Evolutionary conservation across 2,797 vertebrate species (phyloP).

Genomic region (Netta rufina): DNA sequence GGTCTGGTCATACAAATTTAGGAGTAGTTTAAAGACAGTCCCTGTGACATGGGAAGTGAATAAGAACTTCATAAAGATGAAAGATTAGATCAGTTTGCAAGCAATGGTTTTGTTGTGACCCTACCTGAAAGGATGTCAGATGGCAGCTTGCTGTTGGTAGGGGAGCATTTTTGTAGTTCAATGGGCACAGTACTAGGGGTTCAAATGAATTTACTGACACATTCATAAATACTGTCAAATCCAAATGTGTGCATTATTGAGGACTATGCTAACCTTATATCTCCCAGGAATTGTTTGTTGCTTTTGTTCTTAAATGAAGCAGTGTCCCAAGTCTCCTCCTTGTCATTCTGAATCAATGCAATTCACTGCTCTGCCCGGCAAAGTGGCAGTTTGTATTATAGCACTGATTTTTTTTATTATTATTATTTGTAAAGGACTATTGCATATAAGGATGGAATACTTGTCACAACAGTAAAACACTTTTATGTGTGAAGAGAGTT

Average conservation of each 20-base stretch:
- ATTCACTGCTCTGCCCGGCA: not conserved
- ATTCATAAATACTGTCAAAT: not conserved
- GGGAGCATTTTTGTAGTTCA: not conserved
- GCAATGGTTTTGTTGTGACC: not conserved
- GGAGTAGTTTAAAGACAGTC: not conserved
- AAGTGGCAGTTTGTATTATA: not conserved
- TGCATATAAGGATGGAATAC: not conserved
- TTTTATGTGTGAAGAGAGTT: not conserved
- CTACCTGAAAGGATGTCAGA: not conserved
- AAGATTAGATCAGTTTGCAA: not conserved
- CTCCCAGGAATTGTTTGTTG: not conserved
- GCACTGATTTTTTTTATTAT: not conserved
- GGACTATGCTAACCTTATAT: not conserved
- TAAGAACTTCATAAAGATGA: not conserved
- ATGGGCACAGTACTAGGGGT: not conserved
- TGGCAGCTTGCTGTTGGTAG: not conserved
- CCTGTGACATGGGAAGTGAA: not conserved
- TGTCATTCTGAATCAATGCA: not conserved
- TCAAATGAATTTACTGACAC: not conserved
- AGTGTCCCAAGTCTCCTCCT: not conserved
- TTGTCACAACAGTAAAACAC: conserved; percentile 22
- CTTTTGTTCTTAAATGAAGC: not conserved
- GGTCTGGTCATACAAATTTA: not conserved
- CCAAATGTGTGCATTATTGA: not conserved
- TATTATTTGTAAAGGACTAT: not conserved